Conservation (phyloP, 2,888 invertebrate genomes). For the Sturmia bella region DNA sequence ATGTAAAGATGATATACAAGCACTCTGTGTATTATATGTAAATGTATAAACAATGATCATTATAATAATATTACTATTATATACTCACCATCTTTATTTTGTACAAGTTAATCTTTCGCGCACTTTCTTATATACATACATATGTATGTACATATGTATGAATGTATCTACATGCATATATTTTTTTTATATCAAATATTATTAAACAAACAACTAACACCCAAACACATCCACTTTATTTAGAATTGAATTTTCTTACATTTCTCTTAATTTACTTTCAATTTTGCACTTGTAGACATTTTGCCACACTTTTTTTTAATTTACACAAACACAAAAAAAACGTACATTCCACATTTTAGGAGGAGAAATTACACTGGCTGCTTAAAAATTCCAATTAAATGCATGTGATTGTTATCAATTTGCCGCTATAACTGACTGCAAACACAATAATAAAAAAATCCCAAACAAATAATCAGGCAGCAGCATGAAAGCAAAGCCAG, state of each 20-base stretch:
- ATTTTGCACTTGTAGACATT: conserved; percentile 3
- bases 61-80: background rate
- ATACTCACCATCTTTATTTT: conserved; percentile 37
- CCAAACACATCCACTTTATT: conserved; percentile 24
- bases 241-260: conserved; percentile 23
- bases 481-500: background rate
- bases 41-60: too few relatives aligned
- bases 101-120: background rate
- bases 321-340: background rate
- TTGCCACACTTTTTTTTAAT: background rate
- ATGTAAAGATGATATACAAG: too few relatives aligned
- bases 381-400: conserved; percentile 34
- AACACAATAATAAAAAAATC: conserved; percentile 10
- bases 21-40: too few relatives aligned
- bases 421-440: conserved; percentile 56
- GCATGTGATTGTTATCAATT: conserved; percentile 55
- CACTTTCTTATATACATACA: background rate
- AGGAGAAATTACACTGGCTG: conserved; percentile 42
- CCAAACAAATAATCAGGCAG: background rate
- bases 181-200: background rate
- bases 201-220: conserved; percentile 39
- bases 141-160: background rate
- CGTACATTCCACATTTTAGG: conserved; percentile 11
- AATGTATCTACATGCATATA: too few relatives aligned
- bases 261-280: conserved; percentile 13